These are phyloP conservation scores for Scyliorhinus canicula DNA, from an alignment of 2,797 vertebrate species.

Conservation along the genomic window DNA sequence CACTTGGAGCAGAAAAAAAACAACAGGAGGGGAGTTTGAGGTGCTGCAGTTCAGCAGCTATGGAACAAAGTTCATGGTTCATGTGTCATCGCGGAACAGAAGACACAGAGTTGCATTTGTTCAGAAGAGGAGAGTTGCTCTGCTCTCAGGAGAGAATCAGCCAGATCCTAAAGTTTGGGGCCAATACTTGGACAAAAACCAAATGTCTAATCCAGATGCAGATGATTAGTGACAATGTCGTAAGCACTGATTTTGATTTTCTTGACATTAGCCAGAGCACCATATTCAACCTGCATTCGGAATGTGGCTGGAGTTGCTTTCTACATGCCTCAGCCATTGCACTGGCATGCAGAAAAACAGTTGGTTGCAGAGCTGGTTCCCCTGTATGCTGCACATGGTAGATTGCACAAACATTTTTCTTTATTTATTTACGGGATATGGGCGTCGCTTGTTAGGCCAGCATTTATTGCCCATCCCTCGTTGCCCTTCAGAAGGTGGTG, in stretches of 20 bases:
- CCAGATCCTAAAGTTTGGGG: background rate
- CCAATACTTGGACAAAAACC: background rate
- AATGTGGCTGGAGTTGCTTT: background rate
- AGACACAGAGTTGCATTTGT: background rate
- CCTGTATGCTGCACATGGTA: background rate
- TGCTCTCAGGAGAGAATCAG: background rate
- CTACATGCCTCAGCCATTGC: background rate
- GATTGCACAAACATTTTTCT: background rate
- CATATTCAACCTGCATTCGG: background rate
- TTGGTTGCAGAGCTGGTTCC: background rate
- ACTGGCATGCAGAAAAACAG: background rate
- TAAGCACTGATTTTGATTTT: background rate
- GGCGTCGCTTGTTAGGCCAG: too few relatives aligned
- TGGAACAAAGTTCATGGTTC: background rate
- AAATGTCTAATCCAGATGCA: background rate
- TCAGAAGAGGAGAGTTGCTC: background rate
- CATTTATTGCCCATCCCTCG: too few relatives aligned
- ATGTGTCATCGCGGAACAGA: background rate
- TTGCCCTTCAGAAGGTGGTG: too few relatives aligned
- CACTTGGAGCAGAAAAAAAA: background rate
- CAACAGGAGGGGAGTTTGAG: background rate
- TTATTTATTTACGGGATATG: too few relatives aligned
- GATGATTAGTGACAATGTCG: background rate
- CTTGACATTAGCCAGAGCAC: background rate
- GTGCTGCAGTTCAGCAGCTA: background rate